phyloP scores from a whole-genome alignment of 1,140 invertebrate genomes.

The Kradibia gibbosae region DNA sequence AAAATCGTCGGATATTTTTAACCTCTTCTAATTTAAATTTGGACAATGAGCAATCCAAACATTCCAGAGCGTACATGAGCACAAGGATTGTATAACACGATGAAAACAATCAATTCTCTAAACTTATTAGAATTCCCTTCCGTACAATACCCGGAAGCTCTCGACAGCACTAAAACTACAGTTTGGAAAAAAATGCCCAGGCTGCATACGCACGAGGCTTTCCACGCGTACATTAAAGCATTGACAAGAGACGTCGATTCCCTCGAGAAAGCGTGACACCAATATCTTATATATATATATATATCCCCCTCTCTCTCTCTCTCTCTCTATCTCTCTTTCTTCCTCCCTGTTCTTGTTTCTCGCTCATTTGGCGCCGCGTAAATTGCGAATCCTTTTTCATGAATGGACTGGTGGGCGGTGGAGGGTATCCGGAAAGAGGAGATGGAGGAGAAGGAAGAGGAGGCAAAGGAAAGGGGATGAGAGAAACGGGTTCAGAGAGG shows the following conservation, averaged over 20 bases:
- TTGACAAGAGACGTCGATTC: too few species aligned
- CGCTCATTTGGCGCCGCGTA: slow-evolving; percentile 41
- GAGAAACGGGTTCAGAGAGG: slow-evolving; percentile 50
- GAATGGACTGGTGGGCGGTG: slow-evolving; percentile 49
- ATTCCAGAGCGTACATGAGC: not conserved
- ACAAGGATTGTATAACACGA: not conserved
- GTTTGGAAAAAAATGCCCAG: not conserved
- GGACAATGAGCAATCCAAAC: not conserved
- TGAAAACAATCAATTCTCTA: not conserved
- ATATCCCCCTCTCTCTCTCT: not conserved
- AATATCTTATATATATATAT: not conserved
- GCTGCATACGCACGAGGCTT: not conserved
- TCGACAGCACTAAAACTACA: not conserved
- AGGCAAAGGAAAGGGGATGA: not conserved
- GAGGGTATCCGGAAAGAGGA: not conserved
- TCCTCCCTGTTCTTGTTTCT: not conserved
- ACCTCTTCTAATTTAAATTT: not conserved
- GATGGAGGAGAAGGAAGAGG: not conserved
- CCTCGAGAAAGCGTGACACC: not conserved
- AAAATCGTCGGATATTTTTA: not conserved
- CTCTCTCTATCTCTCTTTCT: not conserved
- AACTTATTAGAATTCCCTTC: slow-evolving; percentile 25
- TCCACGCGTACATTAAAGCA: not conserved
- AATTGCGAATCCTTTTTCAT: slow-evolving; percentile 50
- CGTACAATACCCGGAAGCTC: not conserved